Conservation (phyloP, 2,797 vertebrate genomes). For the Xiphorhynchus erythropygius region DNA sequence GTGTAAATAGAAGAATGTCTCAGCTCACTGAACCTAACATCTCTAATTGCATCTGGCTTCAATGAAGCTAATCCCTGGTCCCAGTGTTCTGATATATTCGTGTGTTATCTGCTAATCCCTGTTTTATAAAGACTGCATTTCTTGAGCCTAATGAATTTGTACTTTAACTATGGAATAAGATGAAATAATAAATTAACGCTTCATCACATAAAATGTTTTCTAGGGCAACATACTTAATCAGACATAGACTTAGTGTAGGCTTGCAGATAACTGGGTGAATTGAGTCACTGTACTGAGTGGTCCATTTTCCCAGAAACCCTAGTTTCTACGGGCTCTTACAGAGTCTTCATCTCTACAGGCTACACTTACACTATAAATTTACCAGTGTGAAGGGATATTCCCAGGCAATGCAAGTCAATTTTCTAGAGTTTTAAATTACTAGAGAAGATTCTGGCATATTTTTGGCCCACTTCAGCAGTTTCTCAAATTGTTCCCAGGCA, state of each 20-base stretch:
- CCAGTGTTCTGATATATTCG: background rate
- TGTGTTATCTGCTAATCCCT: background rate
- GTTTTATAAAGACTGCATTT: background rate
- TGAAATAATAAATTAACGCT: background rate
- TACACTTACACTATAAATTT: background rate
- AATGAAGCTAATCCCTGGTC: background rate
- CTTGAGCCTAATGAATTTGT: background rate
- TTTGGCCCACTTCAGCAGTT: background rate
- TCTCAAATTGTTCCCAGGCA: slow-evolving; percentile 14
- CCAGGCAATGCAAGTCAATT: background rate
- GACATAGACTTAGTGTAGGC: background rate
- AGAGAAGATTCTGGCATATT: slow-evolving; percentile 5
- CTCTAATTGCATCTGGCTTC: background rate
- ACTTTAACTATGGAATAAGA: background rate
- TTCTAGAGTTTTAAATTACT: background rate
- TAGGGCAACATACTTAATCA: background rate
- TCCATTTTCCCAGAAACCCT: background rate
- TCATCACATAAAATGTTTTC: background rate
- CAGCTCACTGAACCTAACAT: background rate
- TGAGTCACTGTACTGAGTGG: background rate
- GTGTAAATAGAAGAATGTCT: background rate
- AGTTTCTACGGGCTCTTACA: background rate
- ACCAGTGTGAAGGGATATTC: background rate
- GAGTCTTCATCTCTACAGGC: background rate
- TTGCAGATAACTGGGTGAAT: background rate